Evolutionary conservation across 2,113 vertebrate species (phyloP).

Genomic region (Turnix velox): DNA sequence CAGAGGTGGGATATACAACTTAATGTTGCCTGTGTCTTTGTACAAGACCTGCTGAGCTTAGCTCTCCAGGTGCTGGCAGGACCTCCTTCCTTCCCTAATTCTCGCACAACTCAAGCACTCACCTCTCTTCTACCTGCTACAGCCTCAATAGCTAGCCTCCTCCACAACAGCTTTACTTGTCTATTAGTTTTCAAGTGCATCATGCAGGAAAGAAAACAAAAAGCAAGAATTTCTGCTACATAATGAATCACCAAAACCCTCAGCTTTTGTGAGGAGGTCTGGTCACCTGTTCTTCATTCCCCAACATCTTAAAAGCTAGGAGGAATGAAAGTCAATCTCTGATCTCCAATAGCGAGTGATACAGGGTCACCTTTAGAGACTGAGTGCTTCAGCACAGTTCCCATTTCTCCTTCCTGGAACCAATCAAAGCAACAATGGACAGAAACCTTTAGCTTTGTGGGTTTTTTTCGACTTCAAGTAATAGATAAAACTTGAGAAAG

Average conservation of each 20-base stretch:
- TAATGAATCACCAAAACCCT: neutral
- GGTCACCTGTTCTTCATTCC: neutral
- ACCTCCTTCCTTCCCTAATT: neutral
- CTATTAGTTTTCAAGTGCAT: neutral
- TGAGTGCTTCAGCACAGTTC: neutral
- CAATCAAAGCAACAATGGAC: neutral
- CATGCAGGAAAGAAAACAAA: neutral
- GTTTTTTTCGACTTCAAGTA: neutral
- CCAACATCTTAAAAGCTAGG: neutral
- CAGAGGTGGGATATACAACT: rapidly evolving
- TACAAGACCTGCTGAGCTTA: neutral
- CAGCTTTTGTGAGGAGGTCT: neutral
- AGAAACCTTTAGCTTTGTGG: neutral
- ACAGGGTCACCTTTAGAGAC: neutral
- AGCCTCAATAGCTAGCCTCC: neutral
- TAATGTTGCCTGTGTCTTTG: neutral
- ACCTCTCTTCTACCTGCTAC: neutral
- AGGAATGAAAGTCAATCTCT: constrained; percentile 8
- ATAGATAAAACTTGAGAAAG: neutral
- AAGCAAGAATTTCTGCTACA: neutral
- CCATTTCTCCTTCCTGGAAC: neutral
- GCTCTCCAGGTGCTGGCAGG: neutral
- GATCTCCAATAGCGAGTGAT: neutral
- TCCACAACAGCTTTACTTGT: neutral
- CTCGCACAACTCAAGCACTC: rapidly evolving